Percentiles rank a stretch among this genome's conserved stretches.
Conservation (phyloP, 2,888 invertebrate genomes). For the Chaetoderma sp. region DNA sequence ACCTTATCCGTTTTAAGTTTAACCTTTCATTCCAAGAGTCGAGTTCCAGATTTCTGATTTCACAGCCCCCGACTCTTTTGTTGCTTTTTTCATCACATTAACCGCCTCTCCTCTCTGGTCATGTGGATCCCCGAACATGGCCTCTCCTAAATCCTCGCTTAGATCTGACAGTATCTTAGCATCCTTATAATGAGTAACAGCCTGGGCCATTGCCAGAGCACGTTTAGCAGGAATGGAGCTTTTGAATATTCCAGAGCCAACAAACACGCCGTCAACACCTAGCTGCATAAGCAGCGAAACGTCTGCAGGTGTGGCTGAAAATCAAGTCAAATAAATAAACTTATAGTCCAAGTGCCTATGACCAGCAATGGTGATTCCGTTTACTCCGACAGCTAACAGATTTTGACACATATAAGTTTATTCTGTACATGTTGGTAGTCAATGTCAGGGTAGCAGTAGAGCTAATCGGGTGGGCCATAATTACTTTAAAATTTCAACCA, state of each 20-base stretch:
- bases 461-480: too few species aligned
- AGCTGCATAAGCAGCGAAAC: constrained; percentile 66
- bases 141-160: constrained; percentile 59
- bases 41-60: constrained; percentile 47
- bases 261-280: constrained; percentile 66
- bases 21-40: constrained; percentile 45
- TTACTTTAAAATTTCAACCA: too few species aligned
- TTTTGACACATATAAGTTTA: too few species aligned
- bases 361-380: too few species aligned
- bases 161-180: constrained; percentile 54
- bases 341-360: not conserved
- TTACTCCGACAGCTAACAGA: too few species aligned
- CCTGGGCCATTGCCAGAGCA: constrained; percentile 63
- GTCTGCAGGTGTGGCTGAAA: constrained; percentile 64
- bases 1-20: too few species aligned
- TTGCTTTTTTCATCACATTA: constrained; percentile 9
- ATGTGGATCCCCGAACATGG: constrained; percentile 56
- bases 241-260: constrained; percentile 66
- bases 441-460: too few species aligned
- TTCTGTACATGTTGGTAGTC: too few species aligned
- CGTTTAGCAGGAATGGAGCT: constrained; percentile 55
- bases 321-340: not conserved
- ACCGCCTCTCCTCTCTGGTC: constrained; percentile 19
- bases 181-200: constrained; percentile 63
- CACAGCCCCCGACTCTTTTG: constrained; percentile 20